These are phyloP conservation scores for Drosophila biarmipes DNA, from an alignment of 1,140 invertebrate species.

Conservation along the genomic window DNA sequence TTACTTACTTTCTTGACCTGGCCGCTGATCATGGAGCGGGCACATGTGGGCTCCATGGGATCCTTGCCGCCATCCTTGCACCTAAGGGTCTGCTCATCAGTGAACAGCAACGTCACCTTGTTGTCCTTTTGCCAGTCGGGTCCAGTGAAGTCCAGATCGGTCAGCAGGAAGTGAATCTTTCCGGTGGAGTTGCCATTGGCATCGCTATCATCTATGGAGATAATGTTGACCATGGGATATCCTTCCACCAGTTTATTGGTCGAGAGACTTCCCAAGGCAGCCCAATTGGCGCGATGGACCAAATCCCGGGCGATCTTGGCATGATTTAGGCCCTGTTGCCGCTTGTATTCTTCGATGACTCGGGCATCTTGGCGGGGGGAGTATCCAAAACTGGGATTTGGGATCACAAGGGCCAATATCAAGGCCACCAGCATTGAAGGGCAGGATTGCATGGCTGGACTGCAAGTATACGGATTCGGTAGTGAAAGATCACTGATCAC, in stretches of 20 bases:
- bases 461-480: slow-evolving; percentile 9
- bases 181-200: slow-evolving; percentile 88
- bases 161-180: slow-evolving; percentile 91
- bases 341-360: slow-evolving; percentile 54
- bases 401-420: slow-evolving; percentile 20
- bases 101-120: slow-evolving; percentile 88
- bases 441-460: slow-evolving; percentile 27
- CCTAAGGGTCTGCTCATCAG: slow-evolving; percentile 88
- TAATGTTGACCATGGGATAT: slow-evolving; percentile 91
- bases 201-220: slow-evolving; percentile 90
- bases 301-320: slow-evolving; percentile 85
- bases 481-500: neutral
- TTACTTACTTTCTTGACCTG: slow-evolving; percentile 87
- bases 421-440: slow-evolving; percentile 31
- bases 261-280: slow-evolving; percentile 90
- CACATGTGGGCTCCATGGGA: slow-evolving; percentile 92
- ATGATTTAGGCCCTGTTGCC: slow-evolving; percentile 48
- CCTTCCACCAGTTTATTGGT: slow-evolving; percentile 86
- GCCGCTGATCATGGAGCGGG: slow-evolving; percentile 90
- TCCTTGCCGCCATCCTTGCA: slow-evolving; percentile 88
- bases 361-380: slow-evolving; percentile 57
- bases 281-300: slow-evolving; percentile 88
- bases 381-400: slow-evolving; percentile 35
- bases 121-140: slow-evolving; percentile 88
- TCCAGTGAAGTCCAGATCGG: slow-evolving; percentile 90